Evolutionary conservation across 2,797 vertebrate species (phyloP), one percentile per base, ranked within the genome.

Genomic region (Aselliscus stoliczkanus): DNA sequence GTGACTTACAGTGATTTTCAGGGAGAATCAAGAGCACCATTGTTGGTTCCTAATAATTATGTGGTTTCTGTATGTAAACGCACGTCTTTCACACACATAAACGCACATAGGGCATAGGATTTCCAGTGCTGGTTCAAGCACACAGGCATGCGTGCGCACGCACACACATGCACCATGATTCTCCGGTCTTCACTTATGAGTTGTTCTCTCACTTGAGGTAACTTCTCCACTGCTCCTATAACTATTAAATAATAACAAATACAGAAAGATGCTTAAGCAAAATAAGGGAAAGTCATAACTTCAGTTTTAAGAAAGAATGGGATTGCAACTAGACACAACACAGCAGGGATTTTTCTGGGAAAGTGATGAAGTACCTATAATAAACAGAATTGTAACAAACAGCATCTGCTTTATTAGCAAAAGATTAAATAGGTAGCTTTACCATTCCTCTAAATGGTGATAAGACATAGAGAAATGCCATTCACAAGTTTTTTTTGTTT

Each of bases 1-100:
- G 73, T 82, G 65, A 96, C 21, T 89, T 87, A 56, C 12, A 83
- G 76, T 93, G 87, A 82, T 96, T 96, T 93, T 44, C 67, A 93
- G 77, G 50, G 90, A 82, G 69, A 90, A 84, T 82, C 67, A 67
- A 87, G 75, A 82, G 52, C 17, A 76, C 27, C 37, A 8, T 58
- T 94, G 85, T 69, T 95, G n/a, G 39, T 84, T 93, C n/a, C 88
- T 83, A 92, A 83, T 94, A 83, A 84, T 80, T 65, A 44, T n/a
- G n/a, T 88, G 37, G 47, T 72, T 95, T 93, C 67, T 88, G 10
- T 75, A 54, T 82, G 67, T 62, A 95, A 96, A 83, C 0, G 0
- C 65, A 39, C 80, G 37, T 52, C n/a, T 93, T 95, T 82, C 37
- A 79, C n/a, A 52, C 13, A 27, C 39, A 64, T 86, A 94, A 82